These are phyloP conservation scores for Gulo gulo DNA, from an alignment of 2,113 vertebrate species.

Conservation along the genomic window DNA sequence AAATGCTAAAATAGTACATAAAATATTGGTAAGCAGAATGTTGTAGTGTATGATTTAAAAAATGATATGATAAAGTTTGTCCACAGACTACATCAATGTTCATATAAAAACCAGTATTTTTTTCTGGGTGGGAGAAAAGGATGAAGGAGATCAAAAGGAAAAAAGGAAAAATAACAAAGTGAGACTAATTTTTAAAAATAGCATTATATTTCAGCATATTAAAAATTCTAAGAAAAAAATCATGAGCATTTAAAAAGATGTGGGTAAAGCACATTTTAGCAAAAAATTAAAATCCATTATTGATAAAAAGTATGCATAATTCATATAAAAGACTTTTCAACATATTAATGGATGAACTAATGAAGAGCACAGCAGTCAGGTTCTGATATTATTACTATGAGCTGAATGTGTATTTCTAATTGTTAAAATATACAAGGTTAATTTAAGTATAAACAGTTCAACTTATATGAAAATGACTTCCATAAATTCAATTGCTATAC, in stretches of 20 bases:
- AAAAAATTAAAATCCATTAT: neutral
- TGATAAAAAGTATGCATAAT: neutral
- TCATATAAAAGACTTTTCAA: neutral
- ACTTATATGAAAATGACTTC: neutral
- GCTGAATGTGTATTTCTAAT: neutral
- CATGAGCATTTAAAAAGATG: neutral
- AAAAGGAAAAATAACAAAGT: neutral
- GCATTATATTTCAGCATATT: neutral
- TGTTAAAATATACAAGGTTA: neutral
- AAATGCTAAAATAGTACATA: neutral
- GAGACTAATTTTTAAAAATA: neutral
- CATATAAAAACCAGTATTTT: neutral
- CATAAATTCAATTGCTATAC: neutral
- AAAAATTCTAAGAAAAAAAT: neutral
- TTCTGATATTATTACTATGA: neutral
- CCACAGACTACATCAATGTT: neutral
- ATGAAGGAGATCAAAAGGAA: neutral
- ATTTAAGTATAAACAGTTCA: neutral
- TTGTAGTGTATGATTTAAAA: neutral
- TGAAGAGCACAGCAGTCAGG: neutral
- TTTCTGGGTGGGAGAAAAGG: neutral
- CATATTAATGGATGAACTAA: neutral
- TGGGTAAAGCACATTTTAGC: neutral
- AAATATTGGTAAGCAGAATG: neutral
- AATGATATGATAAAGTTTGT: neutral